Base-by-base conservation (phyloP, 30 jellyfish, hydroid and myxozoan species). In the Cassiopea xamachana region DNA sequence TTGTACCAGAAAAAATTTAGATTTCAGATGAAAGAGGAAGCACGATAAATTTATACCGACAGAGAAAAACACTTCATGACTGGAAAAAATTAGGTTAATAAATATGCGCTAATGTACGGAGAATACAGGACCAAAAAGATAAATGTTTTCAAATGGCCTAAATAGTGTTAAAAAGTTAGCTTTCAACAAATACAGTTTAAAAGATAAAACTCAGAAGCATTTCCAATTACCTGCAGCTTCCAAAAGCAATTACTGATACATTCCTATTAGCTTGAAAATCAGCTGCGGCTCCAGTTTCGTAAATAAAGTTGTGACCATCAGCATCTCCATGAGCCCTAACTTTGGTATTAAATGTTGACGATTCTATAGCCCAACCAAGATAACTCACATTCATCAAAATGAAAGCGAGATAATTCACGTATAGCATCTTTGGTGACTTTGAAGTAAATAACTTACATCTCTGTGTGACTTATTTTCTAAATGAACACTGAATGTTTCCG, bases 141-240 rank as follows among this genome's bases (percentile, higher is more conserved):
- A n/a, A n/a, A n/a, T n/a, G n/a, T n/a, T n/a, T n/a, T n/a, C n/a
- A n/a, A n/a, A n/a, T n/a, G n/a, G n/a, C n/a, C n/a, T n/a, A n/a
- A n/a, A n/a, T n/a, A n/a, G n/a, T n/a, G n/a, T n/a, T n/a, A n/a
- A 87, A 9, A 1, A 17, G 17, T 18, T 10, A 79, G 49, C 75
- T 15, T 59, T 9, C 27, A 18, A 9, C 60, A 84, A 13, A 45
- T 5, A 39, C 16, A 48, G 8, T 45, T 1, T 17, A 51, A 48
- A 43, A 58, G 83, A 18, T 1, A 15, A 19, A 17, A 46, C 27
- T 13, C 44, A 73, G 48, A 46, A 18, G 68, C 14, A 3, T 73
- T 75, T 73, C 19, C 75, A 83, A 91, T n/a, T 79, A 94, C 98
- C 89, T 94, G 98, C 98, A 94, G 88, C 98, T 94, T 9, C 98